Base-by-base conservation (phyloP, 1,140 invertebrate species). In the Vanessa tameamea region DNA sequence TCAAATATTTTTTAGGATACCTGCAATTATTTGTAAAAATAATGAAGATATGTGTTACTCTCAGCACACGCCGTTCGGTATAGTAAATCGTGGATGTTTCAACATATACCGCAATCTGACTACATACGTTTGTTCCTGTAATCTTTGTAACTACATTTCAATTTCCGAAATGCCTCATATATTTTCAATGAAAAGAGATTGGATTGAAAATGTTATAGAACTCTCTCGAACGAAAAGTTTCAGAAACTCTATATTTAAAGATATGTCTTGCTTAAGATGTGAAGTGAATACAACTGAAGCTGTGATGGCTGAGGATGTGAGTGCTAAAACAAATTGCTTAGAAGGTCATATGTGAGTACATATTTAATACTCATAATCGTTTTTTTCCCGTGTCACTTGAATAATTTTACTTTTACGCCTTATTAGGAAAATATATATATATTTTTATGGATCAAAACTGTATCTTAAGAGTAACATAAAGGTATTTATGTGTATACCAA, bases 191-290 rank as follows among this genome's bases (percentile, higher is more conserved):
- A 87, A 84, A 74, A 77, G 68, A 53, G 84, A 88, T 73, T 90
- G 88, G 88, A 69, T 83, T 64, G 75, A 86, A 78, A 87, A 89
- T 75, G 80, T 90, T 65, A 77, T 85, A 74, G 88, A 90, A 70
- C 76, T 90, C 64, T 82, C 84, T 69, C 78, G 82, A 72, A 82
- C 82, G 9, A 84, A 79, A 73, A 72, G 78, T 65, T 83, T 89
- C 64, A 82, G 85, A 73, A 79, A 82, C 70, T 85, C 88, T 12
- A 81, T 87, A 69, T 82, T 82, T 68, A 89, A 86, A 72, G 83
- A 87, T 63, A 87, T 90, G 85, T 80, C 84, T 55, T 90, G 88
- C 68, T 76, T 90, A 73, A 81, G 76, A 72, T 90, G 88, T 64
- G 84, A 89, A 83, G 80, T 85, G 55, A 87, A 87, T 75, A 59